Evolutionary conservation across 2,113 vertebrate species (phyloP).

Genomic region (Heterocephalus glaber): DNA sequence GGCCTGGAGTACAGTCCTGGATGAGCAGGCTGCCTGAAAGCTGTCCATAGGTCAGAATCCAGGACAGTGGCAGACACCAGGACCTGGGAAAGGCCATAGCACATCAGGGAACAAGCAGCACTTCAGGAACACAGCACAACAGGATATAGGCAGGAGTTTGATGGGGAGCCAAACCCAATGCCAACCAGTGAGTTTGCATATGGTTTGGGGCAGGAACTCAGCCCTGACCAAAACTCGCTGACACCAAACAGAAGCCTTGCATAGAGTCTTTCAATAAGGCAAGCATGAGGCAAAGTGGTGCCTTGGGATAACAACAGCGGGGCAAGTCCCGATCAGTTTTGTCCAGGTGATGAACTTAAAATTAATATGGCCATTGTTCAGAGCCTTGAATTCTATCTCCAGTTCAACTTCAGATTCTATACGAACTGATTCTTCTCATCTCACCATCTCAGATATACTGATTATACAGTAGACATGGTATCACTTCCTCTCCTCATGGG

Average conservation of each 20-base stretch:
- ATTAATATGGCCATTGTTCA: accelerated
- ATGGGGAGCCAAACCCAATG: neutral
- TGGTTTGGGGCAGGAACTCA: neutral
- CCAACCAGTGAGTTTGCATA: neutral
- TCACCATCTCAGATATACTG: neutral
- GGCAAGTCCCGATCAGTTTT: neutral
- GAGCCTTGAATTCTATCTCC: neutral
- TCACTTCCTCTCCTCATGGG: neutral
- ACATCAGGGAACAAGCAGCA: accelerated
- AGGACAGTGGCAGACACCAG: neutral
- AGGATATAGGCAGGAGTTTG: neutral
- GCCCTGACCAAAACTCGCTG: neutral
- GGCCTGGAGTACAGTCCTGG: neutral
- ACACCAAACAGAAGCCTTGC: neutral
- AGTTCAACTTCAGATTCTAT: neutral
- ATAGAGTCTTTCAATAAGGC: neutral
- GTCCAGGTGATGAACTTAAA: neutral
- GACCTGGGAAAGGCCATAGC: too few relatives aligned
- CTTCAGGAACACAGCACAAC: accelerated
- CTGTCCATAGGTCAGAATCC: neutral
- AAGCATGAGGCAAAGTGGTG: accelerated
- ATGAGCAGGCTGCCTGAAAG: neutral
- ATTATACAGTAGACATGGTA: neutral
- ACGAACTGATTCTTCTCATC: neutral
- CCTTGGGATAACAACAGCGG: too few relatives aligned